These are phyloP conservation scores for Dascyllus trimaculatus DNA, from an alignment of 2,113 vertebrate genomes.

Conservation along the genomic window DNA sequence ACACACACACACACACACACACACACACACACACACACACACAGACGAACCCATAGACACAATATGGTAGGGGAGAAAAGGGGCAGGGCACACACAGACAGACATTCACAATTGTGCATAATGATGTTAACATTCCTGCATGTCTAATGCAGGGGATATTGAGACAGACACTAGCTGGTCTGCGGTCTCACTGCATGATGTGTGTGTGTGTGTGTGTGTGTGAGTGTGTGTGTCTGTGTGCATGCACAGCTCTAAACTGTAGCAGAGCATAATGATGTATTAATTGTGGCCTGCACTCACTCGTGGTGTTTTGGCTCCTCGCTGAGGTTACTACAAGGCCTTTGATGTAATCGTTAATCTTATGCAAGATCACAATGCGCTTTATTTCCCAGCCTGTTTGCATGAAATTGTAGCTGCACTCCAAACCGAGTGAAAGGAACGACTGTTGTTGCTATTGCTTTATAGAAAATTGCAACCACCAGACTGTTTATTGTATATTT, in stretches of 20 bases:
- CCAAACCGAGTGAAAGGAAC: slow-evolving; percentile 2
- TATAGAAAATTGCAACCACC: slow-evolving; percentile 5
- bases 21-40: slow-evolving; percentile 60
- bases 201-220: slow-evolving; percentile 4
- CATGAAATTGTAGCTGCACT: slow-evolving; percentile 22
- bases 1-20: slow-evolving; percentile 47
- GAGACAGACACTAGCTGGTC: slow-evolving; percentile 72
- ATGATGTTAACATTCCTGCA: slow-evolving; percentile 95
- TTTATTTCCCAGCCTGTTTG: slow-evolving; percentile 42
- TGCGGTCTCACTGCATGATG: slow-evolving; percentile 58
- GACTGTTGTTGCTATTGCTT: not conserved
- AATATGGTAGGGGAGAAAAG: slow-evolving; percentile 79
- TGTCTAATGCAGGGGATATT: slow-evolving; percentile 87
- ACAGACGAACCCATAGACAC: slow-evolving; percentile 84
- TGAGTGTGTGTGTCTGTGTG: not conserved
- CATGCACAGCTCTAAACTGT: slow-evolving; percentile 52
- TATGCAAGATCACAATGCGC: slow-evolving; percentile 52
- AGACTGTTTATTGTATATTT: slow-evolving; percentile 18
- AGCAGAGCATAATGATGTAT: slow-evolving; percentile 75
- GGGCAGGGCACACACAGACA: slow-evolving; percentile 80
- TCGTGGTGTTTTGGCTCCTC: slow-evolving; percentile 56
- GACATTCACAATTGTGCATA: slow-evolving; percentile 92
- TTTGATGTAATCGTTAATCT: slow-evolving; percentile 66
- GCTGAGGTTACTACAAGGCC: slow-evolving; percentile 51
- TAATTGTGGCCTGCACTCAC: slow-evolving; percentile 69